Conservation (phyloP, 2,888 invertebrate genomes). For the Prenolepis imparis region DNA sequence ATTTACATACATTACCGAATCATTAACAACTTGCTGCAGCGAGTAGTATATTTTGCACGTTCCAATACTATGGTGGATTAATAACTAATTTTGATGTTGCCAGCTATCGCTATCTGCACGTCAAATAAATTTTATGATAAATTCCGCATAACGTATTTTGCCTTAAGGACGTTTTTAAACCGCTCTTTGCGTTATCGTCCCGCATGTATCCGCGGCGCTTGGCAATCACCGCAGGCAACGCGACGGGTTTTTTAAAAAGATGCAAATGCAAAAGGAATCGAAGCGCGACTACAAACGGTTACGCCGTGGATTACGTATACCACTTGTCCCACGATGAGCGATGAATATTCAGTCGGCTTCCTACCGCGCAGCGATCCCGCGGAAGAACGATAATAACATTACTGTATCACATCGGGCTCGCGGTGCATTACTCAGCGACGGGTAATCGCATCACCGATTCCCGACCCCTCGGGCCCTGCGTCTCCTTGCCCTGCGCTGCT, state of each 20-base stretch:
- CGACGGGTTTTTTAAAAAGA: not conserved
- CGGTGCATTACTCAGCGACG: constrained; percentile 65
- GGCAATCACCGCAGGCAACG: not conserved
- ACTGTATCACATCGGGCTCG: constrained; percentile 54
- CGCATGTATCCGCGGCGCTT: not conserved
- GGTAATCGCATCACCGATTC: constrained; percentile 66
- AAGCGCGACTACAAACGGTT: constrained; percentile 19
- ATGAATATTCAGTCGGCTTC: constrained; percentile 39
- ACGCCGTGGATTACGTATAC: constrained; percentile 17
- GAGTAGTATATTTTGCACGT: not conserved
- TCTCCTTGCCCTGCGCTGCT: constrained; percentile 74
- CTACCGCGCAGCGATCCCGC: constrained; percentile 12
- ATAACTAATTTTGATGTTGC: constrained; percentile 9
- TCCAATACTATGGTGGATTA: not conserved
- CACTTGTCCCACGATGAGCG: constrained; percentile 30
- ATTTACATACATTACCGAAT: constrained; percentile 20
- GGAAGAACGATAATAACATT: constrained; percentile 58
- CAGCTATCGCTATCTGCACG: not conserved
- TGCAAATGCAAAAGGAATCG: constrained; percentile 28
- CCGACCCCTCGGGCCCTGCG: constrained; percentile 65
- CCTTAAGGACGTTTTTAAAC: not conserved
- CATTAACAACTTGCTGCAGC: constrained; percentile 7
- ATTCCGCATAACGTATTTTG: not conserved
- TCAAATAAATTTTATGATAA: not conserved
- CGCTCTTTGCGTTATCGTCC: not conserved